These are phyloP conservation scores for Mastomys coucha DNA, from an alignment of 2,113 vertebrate species.

Conservation along the genomic window DNA sequence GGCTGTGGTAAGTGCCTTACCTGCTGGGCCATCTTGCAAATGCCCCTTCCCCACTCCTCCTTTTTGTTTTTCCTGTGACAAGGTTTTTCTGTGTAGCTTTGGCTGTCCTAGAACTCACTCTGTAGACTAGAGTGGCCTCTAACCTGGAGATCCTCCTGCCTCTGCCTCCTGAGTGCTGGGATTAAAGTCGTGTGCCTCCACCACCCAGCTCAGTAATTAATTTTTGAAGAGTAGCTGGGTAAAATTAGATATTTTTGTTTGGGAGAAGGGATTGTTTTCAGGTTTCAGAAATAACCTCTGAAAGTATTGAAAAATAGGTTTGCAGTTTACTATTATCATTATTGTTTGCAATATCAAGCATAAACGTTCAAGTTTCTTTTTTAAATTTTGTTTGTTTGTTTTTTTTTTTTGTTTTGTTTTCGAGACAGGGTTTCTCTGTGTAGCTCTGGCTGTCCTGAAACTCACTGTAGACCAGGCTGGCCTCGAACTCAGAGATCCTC, in stretches of 20 bases:
- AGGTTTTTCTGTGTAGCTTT: neutral
- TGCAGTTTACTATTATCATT: neutral
- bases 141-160: neutral
- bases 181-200: neutral
- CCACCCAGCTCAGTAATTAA: neutral
- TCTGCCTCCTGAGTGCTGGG: neutral
- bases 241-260: conserved; percentile 20
- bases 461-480: too few species aligned
- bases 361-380: conserved; percentile 9
- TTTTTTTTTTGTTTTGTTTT: too few species aligned
- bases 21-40: neutral
- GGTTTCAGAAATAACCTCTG: neutral
- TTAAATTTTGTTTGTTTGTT: neutral
- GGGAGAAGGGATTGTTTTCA: neutral
- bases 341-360: neutral
- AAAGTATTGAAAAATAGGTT: conserved; percentile 1
- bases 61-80: neutral
- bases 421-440: too few species aligned
- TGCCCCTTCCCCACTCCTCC: too few species aligned
- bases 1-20: neutral
- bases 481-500: too few species aligned
- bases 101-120: neutral
- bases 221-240: neutral
- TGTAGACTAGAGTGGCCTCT: neutral
- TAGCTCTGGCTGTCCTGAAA: too few species aligned